These are phyloP conservation scores for Eupithecia pulchellata DNA, from an alignment of 2,888 invertebrate species.

Conservation along the genomic window DNA sequence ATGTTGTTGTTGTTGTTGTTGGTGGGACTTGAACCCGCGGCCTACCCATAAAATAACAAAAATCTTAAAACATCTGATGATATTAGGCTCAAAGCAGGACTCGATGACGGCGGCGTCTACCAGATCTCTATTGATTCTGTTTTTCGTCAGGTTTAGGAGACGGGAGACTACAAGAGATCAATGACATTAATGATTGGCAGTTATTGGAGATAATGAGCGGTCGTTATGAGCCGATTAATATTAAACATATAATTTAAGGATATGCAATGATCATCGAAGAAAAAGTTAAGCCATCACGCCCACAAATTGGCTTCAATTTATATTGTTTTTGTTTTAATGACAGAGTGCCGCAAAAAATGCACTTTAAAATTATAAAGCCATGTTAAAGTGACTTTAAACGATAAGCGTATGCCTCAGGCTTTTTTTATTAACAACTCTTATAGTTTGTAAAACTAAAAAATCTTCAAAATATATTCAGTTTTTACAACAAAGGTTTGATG, in stretches of 20 bases:
- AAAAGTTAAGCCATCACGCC: constrained; percentile 39
- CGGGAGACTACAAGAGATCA: constrained; percentile 50
- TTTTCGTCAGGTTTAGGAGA: not conserved
- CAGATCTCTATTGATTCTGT: not conserved
- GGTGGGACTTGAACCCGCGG: no score
- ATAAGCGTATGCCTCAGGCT: not conserved
- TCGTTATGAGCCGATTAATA: constrained; percentile 59
- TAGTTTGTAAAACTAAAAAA: not conserved
- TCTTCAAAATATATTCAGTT: not conserved
- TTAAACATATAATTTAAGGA: constrained; percentile 52
- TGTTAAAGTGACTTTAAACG: constrained; percentile 17
- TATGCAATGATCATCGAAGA: constrained; percentile 40
- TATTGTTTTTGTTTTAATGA: constrained; percentile 16
- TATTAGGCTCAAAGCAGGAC: no score
- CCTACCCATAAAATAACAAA: no score
- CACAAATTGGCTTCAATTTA: constrained; percentile 37
- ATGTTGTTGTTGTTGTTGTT: no score
- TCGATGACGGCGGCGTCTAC: no score
- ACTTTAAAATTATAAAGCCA: constrained; percentile 15
- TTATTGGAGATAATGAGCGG: constrained; percentile 53
- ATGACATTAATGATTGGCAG: constrained; percentile 63
- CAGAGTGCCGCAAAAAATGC: constrained; percentile 35
- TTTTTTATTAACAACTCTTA: not conserved
- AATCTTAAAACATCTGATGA: no score
- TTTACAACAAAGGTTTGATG: not conserved